Evolutionary conservation across 2,888 invertebrate genomes (phyloP).

Genomic region (Marasmarcha lunaedactyla): DNA sequence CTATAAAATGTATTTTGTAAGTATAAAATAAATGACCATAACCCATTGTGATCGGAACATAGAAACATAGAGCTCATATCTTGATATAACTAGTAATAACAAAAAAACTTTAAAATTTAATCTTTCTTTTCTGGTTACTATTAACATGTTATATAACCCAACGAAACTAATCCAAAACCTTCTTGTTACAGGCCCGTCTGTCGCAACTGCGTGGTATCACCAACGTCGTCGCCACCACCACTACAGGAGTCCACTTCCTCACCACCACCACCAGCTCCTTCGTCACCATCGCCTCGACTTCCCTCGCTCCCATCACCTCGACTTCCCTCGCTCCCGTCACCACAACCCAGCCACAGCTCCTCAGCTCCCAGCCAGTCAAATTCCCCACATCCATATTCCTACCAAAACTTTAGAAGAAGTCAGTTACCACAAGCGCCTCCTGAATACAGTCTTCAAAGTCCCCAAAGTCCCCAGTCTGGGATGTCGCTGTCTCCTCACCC

Average conservation of each 20-base stretch:
- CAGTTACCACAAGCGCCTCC: conserved; percentile 26
- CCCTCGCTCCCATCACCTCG: conserved; percentile 51
- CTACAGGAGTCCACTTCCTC: conserved; percentile 45
- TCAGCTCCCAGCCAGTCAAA: conserved; percentile 48
- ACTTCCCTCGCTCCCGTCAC: conserved; percentile 41
- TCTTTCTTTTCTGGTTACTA: too few species aligned
- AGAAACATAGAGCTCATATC: too few species aligned
- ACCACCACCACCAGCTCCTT: conserved; percentile 50
- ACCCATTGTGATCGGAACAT: too few species aligned
- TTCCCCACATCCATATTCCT: conserved; percentile 53
- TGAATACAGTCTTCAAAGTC: conserved; percentile 40
- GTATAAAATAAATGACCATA: too few species aligned
- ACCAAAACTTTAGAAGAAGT: conserved; percentile 45
- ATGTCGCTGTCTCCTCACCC: conserved; percentile 61
- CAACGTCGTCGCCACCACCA: conserved; percentile 56
- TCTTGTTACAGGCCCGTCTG: conserved; percentile 79
- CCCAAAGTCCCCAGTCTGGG: conserved; percentile 51
- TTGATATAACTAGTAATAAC: too few species aligned
- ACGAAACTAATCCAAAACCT: conserved; percentile 1
- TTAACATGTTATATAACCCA: too few species aligned
- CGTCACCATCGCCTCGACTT: conserved; percentile 36
- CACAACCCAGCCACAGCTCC: conserved; percentile 51
- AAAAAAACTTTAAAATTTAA: too few species aligned
- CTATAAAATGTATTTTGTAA: too few species aligned
- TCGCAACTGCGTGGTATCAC: conserved; percentile 80